These are phyloP conservation scores for Crotophaga sulcirostris DNA, from an alignment of 2,113 vertebrate species.

Conservation along the genomic window DNA sequence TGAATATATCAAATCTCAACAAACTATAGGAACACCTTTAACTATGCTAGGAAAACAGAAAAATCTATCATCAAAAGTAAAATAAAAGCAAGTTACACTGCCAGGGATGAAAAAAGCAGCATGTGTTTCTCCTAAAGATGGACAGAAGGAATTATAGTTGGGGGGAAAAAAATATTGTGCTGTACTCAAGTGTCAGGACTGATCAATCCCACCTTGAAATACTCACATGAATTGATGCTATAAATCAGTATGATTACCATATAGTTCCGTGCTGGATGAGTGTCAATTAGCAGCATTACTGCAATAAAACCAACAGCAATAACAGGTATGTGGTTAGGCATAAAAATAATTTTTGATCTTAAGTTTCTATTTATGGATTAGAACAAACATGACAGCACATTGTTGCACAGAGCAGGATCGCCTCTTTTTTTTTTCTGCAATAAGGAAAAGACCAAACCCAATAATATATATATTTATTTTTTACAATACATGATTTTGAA, in stretches of 20 bases:
- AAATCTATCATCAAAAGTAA: background rate
- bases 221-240: conserved; percentile 32
- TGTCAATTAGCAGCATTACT: background rate
- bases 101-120: background rate
- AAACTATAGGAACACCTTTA: background rate
- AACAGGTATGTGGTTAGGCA: background rate
- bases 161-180: background rate
- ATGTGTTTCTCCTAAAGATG: background rate
- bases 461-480: no score
- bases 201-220: background rate
- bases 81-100: background rate
- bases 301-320: background rate
- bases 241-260: background rate
- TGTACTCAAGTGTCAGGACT: background rate
- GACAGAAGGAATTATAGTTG: background rate
- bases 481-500: background rate
- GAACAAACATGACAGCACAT: background rate
- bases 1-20: background rate
- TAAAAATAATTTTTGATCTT: background rate
- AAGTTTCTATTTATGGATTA: background rate
- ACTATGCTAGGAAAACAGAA: background rate
- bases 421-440: background rate
- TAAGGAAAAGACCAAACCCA: background rate
- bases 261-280: background rate
- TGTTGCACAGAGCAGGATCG: background rate